Percentiles rank a stretch among this genome's conserved stretches.
Evolutionary conservation across 2,888 invertebrate genomes (phyloP).

Genomic region (Azorinus chamasolen): DNA sequence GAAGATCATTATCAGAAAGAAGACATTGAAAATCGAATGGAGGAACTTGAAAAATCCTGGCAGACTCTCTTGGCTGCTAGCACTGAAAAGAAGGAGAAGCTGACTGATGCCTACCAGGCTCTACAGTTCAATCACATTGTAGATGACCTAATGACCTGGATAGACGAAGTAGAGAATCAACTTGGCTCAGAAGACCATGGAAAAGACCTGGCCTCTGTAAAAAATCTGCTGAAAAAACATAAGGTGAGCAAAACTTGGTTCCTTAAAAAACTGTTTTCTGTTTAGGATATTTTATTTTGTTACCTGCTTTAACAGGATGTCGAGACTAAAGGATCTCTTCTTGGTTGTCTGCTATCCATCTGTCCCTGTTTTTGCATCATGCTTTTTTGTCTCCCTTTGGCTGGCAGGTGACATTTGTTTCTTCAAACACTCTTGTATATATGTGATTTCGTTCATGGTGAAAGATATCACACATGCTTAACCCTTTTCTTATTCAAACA

Average conservation of each 20-base stretch:
- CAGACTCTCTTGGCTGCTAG: conserved; percentile 93
- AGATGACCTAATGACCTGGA: conserved; percentile 97
- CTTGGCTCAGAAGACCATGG: conserved; percentile 93
- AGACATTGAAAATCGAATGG: conserved; percentile 94
- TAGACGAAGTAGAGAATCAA: conserved; percentile 94
- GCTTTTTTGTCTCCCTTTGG: too few species aligned
- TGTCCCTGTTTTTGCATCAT: neutral
- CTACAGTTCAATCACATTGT: conserved; percentile 94
- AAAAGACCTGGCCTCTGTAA: conserved; percentile 95
- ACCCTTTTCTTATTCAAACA: too few species aligned
- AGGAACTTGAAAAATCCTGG: conserved; percentile 95
- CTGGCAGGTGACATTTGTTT: too few species aligned
- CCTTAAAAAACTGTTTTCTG: neutral
- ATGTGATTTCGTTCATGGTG: too few species aligned
- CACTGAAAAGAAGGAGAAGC: conserved; percentile 92
- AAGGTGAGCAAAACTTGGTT: conserved; percentile 82
- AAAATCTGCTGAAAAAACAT: conserved; percentile 90
- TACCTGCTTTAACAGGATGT: neutral
- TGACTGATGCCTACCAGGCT: conserved; percentile 96
- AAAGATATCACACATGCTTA: too few species aligned
- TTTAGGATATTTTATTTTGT: neutral
- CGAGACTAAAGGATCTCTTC: neutral
- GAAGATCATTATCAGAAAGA: conserved; percentile 94
- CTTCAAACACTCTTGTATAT: too few species aligned
- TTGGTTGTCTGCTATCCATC: neutral